phyloP scores from a whole-genome alignment of 2,797 vertebrate genomes.

The Poeciliopsis presidionis region DNA sequence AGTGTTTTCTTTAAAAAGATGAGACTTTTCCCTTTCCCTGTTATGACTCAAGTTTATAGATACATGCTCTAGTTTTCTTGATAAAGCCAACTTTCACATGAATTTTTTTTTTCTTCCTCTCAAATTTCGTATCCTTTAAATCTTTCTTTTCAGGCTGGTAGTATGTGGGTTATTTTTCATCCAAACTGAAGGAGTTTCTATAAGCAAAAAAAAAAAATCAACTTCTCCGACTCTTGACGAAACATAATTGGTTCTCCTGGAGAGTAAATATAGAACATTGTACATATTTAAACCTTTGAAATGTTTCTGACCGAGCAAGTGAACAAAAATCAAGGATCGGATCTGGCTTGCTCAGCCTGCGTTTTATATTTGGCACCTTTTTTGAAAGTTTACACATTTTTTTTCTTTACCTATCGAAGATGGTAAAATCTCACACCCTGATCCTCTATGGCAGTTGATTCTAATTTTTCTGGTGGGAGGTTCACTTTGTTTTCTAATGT shows the following conservation, averaged over 20 bases:
- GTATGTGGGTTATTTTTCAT: background rate
- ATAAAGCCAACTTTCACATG: background rate
- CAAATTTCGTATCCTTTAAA: background rate
- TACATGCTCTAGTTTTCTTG: background rate
- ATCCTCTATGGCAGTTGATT: too few species aligned
- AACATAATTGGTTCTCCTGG: background rate
- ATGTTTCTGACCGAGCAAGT: background rate
- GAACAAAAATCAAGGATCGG: conserved; percentile 2
- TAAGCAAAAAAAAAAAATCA: background rate
- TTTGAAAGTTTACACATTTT: background rate
- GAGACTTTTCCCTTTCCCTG: background rate
- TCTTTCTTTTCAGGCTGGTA: background rate
- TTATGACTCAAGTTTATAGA: background rate
- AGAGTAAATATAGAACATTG: background rate
- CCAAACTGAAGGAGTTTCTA: background rate
- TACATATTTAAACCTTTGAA: background rate
- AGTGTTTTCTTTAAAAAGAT: background rate
- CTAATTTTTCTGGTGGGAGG: too few species aligned
- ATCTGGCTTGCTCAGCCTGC: background rate
- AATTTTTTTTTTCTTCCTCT: background rate
- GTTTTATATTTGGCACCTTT: background rate
- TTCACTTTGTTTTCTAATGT: too few species aligned
- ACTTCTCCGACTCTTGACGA: background rate
- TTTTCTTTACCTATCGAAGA: background rate
- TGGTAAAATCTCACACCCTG: background rate